Percentiles rank a stretch among this genome's conserved stretches.
phyloP scores from a whole-genome alignment of 2,797 vertebrate species.

The Sebastes hubbsi region DNA sequence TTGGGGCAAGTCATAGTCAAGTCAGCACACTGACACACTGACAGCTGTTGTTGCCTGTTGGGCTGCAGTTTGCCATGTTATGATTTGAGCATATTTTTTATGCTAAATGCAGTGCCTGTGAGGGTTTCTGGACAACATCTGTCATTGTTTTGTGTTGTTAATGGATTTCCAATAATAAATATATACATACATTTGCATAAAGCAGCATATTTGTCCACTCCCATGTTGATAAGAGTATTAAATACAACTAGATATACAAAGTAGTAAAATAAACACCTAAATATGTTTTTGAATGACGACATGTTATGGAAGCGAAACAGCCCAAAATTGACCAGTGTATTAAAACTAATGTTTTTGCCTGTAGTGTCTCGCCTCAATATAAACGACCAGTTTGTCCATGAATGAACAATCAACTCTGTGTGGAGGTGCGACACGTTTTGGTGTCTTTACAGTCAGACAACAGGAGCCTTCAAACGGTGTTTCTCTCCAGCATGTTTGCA shows the following conservation, averaged over 20 bases:
- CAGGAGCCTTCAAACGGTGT: slow-evolving; percentile 5
- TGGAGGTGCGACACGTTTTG: neutral
- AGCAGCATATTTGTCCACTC: no score
- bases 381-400: neutral
- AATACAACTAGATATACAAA: neutral
- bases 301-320: neutral
- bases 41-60: no score
- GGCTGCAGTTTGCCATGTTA: no score
- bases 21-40: no score
- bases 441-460: neutral
- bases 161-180: no score
- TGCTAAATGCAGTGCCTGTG: no score
- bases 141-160: no score
- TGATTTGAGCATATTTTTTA: no score
- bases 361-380: neutral
- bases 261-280: neutral
- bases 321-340: neutral
- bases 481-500: slow-evolving; percentile 17
- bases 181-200: no score
- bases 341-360: neutral
- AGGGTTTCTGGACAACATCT: no score
- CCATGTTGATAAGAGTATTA: no score
- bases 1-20: no score
- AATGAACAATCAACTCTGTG: neutral
- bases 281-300: neutral